Evolutionary conservation across 2,113 vertebrate genomes (phyloP).

Genomic region (Melanotaenia duboulayi): DNA sequence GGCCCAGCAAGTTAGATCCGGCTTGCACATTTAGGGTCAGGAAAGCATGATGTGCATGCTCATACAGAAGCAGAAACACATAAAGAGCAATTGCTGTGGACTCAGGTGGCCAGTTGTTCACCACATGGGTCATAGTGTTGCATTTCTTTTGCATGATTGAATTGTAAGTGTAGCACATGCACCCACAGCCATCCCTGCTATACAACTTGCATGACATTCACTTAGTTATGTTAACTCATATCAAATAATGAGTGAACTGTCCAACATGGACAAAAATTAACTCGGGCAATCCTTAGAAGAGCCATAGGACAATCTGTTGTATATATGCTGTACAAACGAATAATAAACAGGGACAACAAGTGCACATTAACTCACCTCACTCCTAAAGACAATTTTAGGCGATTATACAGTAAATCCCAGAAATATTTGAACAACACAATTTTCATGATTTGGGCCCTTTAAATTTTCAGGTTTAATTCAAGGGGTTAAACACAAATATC

Average conservation of each 20-base stretch:
- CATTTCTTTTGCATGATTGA: constrained; percentile 8
- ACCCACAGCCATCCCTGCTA: constrained; percentile 2
- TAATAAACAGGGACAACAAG: neutral
- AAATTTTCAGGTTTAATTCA: too few relatives aligned
- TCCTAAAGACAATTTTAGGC: neutral
- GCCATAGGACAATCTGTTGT: neutral
- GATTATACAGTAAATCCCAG: too few relatives aligned
- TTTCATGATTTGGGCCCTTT: too few relatives aligned
- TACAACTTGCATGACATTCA: neutral
- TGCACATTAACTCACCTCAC: neutral
- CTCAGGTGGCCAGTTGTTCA: constrained; percentile 65
- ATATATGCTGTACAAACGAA: neutral
- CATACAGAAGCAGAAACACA: constrained; percentile 19
- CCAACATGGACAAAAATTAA: neutral
- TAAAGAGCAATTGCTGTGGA: constrained; percentile 23
- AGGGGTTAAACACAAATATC: too few relatives aligned
- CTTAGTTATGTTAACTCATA: neutral
- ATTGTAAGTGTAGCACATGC: constrained; percentile 16
- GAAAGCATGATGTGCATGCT: constrained; percentile 39
- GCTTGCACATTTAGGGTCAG: neutral
- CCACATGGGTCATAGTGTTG: constrained; percentile 24
- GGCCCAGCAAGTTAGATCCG: constrained; percentile 41
- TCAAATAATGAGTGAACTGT: neutral
- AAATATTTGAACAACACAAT: too few relatives aligned
- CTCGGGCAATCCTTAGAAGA: neutral